A percentile compares a stretch with the other conserved stretches of the same genome.
These are phyloP conservation scores for Poeciliopsis retropinna DNA, from an alignment of 2,113 vertebrate genomes.

Conservation along the genomic window DNA sequence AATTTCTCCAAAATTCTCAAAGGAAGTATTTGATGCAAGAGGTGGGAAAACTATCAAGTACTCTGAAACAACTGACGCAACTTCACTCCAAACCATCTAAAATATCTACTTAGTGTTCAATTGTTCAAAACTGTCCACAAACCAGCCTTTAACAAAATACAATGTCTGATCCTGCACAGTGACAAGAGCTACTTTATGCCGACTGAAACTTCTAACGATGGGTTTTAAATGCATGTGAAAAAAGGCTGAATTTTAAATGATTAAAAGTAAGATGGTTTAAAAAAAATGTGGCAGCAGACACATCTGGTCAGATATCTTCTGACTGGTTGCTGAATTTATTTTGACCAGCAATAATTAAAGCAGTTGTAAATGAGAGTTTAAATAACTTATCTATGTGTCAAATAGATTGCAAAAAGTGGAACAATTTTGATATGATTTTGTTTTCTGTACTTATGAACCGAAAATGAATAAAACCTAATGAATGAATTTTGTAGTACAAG, in stretches of 20 bases:
- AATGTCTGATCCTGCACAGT: no score
- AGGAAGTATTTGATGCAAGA: no score
- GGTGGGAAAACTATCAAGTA: no score
- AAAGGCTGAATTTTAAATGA: background rate
- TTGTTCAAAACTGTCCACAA: background rate
- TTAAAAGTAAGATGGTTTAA: background rate
- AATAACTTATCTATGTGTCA: background rate
- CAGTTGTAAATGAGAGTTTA: background rate
- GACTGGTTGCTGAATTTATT: background rate
- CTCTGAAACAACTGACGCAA: no score
- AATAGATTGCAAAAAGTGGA: background rate
- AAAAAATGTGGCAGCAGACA: background rate
- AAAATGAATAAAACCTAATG: background rate
- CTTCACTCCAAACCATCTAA: no score
- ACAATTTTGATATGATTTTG: background rate
- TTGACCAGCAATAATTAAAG: background rate
- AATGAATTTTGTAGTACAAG: background rate
- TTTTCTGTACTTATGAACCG: background rate
- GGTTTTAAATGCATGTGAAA: background rate
- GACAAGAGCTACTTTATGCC: background rate
- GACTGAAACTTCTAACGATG: no score
- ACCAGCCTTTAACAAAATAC: background rate
- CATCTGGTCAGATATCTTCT: background rate
- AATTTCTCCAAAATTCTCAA: no score
- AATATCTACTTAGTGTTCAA: no score